phyloP scores from a whole-genome alignment of 2,797 vertebrate genomes.

The Eospalax fontanierii region DNA sequence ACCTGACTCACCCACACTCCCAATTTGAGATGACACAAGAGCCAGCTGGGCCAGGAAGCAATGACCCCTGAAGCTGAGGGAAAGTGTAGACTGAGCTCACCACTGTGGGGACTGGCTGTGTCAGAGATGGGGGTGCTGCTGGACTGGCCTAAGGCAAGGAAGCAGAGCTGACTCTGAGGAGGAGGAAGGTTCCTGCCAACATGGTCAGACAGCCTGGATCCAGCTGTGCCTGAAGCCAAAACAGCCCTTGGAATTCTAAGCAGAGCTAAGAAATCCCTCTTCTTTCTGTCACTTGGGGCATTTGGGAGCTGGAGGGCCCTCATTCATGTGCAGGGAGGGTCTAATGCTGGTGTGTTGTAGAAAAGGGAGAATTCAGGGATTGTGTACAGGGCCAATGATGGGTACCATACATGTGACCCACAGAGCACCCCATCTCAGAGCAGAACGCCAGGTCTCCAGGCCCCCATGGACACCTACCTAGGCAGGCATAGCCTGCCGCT shows the following conservation, averaged over 20 bases:
- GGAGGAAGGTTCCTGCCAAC: accelerated
- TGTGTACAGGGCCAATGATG: not conserved
- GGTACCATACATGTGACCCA: accelerated
- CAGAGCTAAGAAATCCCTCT: not conserved
- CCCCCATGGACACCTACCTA: slow-evolving; percentile 90
- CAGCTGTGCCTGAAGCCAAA: not conserved
- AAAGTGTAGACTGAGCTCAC: not conserved
- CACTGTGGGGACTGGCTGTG: not conserved
- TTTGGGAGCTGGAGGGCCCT: not conserved
- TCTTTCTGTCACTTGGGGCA: not conserved
- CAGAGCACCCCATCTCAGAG: not conserved
- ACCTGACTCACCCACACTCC: not conserved
- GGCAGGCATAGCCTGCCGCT: slow-evolving; percentile 96
- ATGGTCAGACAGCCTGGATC: not conserved
- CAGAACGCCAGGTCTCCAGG: not conserved
- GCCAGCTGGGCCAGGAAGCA: not conserved
- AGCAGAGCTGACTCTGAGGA: not conserved
- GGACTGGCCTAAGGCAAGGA: not conserved
- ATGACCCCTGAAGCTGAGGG: not conserved
- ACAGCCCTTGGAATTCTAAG: not conserved
- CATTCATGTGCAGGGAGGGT: accelerated
- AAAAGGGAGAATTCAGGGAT: not conserved
- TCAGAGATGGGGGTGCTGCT: not conserved
- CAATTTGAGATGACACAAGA: not conserved
- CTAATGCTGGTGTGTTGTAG: accelerated